A percentile compares a stretch with the other conserved stretches of the same genome.
These are phyloP conservation scores for Ennomos quercinarius DNA, from an alignment of 2,888 invertebrate species.

Conservation along the genomic window DNA sequence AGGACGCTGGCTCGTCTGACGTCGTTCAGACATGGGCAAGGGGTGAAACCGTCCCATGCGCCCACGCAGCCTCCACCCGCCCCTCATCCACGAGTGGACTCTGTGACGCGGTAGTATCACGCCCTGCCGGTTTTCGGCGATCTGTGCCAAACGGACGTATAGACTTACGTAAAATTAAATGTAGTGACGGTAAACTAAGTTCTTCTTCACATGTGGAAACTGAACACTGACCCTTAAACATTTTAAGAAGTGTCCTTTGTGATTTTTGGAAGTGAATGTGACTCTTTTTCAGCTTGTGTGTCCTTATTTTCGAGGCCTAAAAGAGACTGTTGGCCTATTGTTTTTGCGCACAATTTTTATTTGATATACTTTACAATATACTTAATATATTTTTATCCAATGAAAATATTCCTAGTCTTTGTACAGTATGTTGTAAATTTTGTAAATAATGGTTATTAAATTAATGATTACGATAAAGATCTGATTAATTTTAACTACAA, in stretches of 20 bases:
- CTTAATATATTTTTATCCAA: slow-evolving; percentile 52
- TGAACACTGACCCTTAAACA: slow-evolving; percentile 17
- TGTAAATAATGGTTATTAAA: slow-evolving; percentile 62
- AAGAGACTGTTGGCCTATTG: slow-evolving; percentile 30
- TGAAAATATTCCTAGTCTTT: slow-evolving; percentile 75
- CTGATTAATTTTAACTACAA: slow-evolving; percentile 57
- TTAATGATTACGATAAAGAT: slow-evolving; percentile 47
- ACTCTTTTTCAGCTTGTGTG: slow-evolving; percentile 22
- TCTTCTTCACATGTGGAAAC: slow-evolving; percentile 62
- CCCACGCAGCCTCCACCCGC: slow-evolving; percentile 73
- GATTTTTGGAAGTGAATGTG: slow-evolving; percentile 19
- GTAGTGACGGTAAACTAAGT: slow-evolving; percentile 68
- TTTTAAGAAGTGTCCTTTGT: slow-evolving; percentile 22
- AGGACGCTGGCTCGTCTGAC: slow-evolving; percentile 73
- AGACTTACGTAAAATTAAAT: slow-evolving; percentile 59
- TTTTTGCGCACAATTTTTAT: slow-evolving; percentile 24
- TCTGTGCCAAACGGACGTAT: slow-evolving; percentile 84
- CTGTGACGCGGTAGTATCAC: slow-evolving; percentile 83
- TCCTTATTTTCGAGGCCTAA: slow-evolving; percentile 32
- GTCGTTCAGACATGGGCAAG: slow-evolving; percentile 75
- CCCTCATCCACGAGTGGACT: slow-evolving; percentile 74
- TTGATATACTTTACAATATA: slow-evolving; percentile 9
- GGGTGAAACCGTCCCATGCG: slow-evolving; percentile 60
- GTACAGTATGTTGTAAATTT: slow-evolving; percentile 68
- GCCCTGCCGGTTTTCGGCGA: slow-evolving; percentile 83